These are phyloP conservation scores for Scomber scombrus DNA, from an alignment of 2,113 vertebrate genomes.

Conservation along the genomic window DNA sequence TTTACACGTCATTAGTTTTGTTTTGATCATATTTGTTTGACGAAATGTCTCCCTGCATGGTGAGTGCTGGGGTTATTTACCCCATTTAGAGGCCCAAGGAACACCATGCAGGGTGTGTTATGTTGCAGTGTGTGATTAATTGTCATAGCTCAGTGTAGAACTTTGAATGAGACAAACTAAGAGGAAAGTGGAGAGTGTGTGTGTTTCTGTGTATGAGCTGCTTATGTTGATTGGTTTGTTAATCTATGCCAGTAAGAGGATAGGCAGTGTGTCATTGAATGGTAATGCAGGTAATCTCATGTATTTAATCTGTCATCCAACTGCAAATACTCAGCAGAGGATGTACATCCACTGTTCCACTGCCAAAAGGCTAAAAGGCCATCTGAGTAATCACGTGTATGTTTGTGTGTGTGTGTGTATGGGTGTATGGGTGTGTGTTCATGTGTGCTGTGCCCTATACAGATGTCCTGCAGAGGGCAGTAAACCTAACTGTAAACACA, in stretches of 20 bases:
- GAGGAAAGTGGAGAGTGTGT: background rate
- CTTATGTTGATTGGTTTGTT: slow-evolving; percentile 42
- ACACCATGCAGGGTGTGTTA: slow-evolving; percentile 53
- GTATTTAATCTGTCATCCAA: slow-evolving; percentile 25
- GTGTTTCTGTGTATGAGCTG: slow-evolving; percentile 1
- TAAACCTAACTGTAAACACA: slow-evolving; percentile 32
- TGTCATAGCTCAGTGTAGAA: slow-evolving; percentile 67
- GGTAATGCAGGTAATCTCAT: slow-evolving; percentile 72
- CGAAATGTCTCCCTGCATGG: slow-evolving; percentile 79
- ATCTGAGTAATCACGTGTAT: background rate
- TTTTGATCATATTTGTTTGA: slow-evolving; percentile 88
- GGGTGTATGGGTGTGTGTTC: background rate
- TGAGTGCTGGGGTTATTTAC: slow-evolving; percentile 78
- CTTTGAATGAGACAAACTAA: slow-evolving; percentile 50
- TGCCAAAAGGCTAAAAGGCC: background rate
- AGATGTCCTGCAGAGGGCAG: slow-evolving; percentile 67
- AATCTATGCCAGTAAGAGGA: slow-evolving; percentile 23
- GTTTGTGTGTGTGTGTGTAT: background rate
- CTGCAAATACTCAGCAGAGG: slow-evolving; percentile 5
- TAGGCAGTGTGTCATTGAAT: slow-evolving; percentile 39
- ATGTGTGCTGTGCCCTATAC: background rate
- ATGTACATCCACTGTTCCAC: background rate
- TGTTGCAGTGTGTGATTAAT: slow-evolving; percentile 80
- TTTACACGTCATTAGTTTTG: slow-evolving; percentile 88
- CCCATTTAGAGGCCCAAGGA: slow-evolving; percentile 76